Conservation (phyloP, 1,140 invertebrate genomes). For the Orius insidiosus region DNA sequence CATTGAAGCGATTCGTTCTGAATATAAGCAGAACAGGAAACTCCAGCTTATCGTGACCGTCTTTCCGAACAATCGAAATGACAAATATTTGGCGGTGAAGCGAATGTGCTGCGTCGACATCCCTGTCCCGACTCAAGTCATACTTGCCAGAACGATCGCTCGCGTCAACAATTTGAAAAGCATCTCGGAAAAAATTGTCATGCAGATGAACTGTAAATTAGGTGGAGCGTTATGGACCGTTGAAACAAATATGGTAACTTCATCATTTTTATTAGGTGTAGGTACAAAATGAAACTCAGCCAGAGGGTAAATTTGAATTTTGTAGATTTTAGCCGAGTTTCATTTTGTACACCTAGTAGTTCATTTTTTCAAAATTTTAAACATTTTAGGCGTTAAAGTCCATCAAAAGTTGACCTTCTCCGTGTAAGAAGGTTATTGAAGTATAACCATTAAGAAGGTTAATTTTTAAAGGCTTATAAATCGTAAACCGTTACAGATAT, state of each 20-base stretch:
- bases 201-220: constrained; percentile 95
- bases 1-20: constrained; percentile 31
- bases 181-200: constrained; percentile 72
- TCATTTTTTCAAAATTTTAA: no score
- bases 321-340: no score
- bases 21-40: constrained; percentile 24
- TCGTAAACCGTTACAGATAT: no score
- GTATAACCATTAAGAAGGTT: no score
- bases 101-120: constrained; percentile 67
- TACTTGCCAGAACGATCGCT: constrained; percentile 39
- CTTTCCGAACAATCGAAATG: constrained; percentile 60
- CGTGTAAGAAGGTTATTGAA: no score
- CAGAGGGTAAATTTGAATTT: no score
- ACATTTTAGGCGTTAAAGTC: no score
- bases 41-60: constrained; percentile 60
- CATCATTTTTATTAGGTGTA: constrained; percentile 16
- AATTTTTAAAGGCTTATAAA: no score
- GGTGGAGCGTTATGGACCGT: constrained; percentile 82
- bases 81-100: constrained; percentile 77
- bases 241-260: constrained; percentile 55
- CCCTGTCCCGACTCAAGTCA: constrained; percentile 59
- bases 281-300: no score
- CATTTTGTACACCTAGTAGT: no score
- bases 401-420: no score
- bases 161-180: constrained; percentile 51